These are phyloP conservation scores for Nothocercus julius DNA, from an alignment of 2,113 vertebrate species.

Conservation along the genomic window DNA sequence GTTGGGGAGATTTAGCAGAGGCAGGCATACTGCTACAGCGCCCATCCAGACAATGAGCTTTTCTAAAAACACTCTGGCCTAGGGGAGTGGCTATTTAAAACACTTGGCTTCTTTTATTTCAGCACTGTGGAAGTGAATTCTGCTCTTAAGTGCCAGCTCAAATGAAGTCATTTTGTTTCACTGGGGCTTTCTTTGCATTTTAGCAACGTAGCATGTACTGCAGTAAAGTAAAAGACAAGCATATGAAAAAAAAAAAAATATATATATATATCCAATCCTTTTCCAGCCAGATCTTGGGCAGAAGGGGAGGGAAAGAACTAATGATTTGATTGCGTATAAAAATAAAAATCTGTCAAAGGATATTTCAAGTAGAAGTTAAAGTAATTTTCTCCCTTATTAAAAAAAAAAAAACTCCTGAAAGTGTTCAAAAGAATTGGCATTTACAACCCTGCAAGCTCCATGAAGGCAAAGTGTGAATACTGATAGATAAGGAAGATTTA, in stretches of 20 bases:
- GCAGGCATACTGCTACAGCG: slow-evolving; percentile 75
- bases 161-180: slow-evolving; percentile 84
- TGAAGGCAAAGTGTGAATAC: slow-evolving; percentile 15
- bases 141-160: slow-evolving; percentile 80
- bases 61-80: slow-evolving; percentile 82
- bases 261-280: slow-evolving; percentile 2
- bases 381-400: not conserved
- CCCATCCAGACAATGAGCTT: slow-evolving; percentile 84
- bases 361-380: slow-evolving; percentile 10
- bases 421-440: not conserved
- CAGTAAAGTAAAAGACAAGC: slow-evolving; percentile 43
- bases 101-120: slow-evolving; percentile 90
- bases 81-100: slow-evolving; percentile 86
- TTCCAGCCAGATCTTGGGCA: slow-evolving; percentile 36
- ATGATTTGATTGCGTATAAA: not conserved
- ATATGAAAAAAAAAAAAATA: not conserved
- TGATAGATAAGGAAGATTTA: slow-evolving; percentile 14
- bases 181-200: slow-evolving; percentile 73
- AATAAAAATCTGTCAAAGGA: not conserved
- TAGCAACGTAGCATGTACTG: slow-evolving; percentile 42
- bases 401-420: not conserved
- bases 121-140: slow-evolving; percentile 83
- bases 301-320: not conserved
- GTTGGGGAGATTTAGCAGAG: slow-evolving; percentile 76
- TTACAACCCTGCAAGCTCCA: slow-evolving; percentile 27